Conservation (phyloP, 2,888 invertebrate species). For the Trissoscelio sp. region DNA sequence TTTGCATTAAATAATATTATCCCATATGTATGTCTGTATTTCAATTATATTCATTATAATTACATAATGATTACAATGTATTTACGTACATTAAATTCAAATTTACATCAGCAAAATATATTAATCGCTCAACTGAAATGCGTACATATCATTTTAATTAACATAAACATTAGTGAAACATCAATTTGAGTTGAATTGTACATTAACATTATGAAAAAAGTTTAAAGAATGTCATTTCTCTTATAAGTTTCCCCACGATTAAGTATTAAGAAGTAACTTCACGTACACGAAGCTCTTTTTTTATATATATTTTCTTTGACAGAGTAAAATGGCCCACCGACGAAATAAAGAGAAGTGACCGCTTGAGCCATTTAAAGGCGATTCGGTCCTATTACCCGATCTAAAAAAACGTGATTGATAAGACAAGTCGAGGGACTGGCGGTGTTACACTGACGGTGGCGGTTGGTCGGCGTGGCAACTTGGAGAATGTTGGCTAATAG, state of each 20-base stretch:
- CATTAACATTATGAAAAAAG: background rate
- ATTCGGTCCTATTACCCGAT: conserved; percentile 71
- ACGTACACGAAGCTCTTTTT: conserved; percentile 40
- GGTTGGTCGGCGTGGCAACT: conserved; percentile 47
- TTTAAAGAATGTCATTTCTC: background rate
- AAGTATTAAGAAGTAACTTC: conserved; percentile 47
- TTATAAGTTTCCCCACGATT: conserved; percentile 5
- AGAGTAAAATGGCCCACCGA: conserved; percentile 31
- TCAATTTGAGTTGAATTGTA: background rate
- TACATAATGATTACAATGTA: too few species aligned
- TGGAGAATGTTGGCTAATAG: conserved; percentile 71
- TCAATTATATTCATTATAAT: too few species aligned
- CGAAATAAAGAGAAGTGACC: conserved; percentile 65
- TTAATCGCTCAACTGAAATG: too few species aligned
- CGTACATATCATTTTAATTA: too few species aligned
- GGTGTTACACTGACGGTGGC: conserved; percentile 61
- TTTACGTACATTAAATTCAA: too few species aligned
- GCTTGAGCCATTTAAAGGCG: conserved; percentile 70
- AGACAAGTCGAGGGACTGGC: conserved; percentile 55
- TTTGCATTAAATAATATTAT: too few species aligned
- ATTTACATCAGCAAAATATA: too few species aligned
- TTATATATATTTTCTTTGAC: conserved; percentile 34
- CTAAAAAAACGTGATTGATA: conserved; percentile 74
- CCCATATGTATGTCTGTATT: too few species aligned
- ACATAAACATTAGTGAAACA: too few species aligned